These are phyloP conservation scores for Plectrocnemia conspersa DNA, from an alignment of 1,140 invertebrate genomes.

Conservation along the genomic window DNA sequence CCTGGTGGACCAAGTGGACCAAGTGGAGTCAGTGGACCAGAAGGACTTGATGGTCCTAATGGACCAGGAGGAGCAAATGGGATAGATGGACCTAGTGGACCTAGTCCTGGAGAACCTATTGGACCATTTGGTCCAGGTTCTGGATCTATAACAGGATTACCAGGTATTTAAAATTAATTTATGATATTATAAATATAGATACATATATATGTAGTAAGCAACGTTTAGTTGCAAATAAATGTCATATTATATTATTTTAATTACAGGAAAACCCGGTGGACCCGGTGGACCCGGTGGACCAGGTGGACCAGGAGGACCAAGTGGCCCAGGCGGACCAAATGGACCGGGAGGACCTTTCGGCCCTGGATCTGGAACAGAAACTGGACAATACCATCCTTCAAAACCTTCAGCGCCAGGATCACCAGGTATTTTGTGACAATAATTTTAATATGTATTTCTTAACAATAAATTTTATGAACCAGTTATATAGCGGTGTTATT, in stretches of 20 bases:
- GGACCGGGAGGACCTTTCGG: background rate
- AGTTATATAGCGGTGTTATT: too few species aligned
- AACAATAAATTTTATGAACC: too few species aligned
- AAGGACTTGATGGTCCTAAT: slow-evolving; percentile 16
- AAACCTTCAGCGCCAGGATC: background rate
- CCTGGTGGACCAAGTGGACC: slow-evolving; percentile 20
- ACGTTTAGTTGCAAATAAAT: background rate
- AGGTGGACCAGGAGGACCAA: slow-evolving; percentile 12
- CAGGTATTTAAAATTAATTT: background rate
- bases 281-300: slow-evolving; percentile 17
- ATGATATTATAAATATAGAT: background rate
- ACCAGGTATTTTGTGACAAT: too few species aligned
- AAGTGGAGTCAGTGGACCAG: slow-evolving; percentile 14
- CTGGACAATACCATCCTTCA: background rate
- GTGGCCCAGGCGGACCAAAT: slow-evolving; percentile 1
- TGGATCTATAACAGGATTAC: background rate
- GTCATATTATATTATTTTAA: background rate
- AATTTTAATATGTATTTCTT: too few species aligned
- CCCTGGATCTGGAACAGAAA: too few species aligned
- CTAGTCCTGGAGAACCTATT: slow-evolving; percentile 1
- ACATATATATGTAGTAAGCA: background rate
- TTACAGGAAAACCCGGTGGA: slow-evolving; percentile 6
- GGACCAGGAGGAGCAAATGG: slow-evolving; percentile 19
- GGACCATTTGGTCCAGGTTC: too few species aligned
- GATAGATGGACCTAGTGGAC: slow-evolving; percentile 3